Conservation (phyloP, 1,140 invertebrate species). For the Adelges cooleyi region DNA sequence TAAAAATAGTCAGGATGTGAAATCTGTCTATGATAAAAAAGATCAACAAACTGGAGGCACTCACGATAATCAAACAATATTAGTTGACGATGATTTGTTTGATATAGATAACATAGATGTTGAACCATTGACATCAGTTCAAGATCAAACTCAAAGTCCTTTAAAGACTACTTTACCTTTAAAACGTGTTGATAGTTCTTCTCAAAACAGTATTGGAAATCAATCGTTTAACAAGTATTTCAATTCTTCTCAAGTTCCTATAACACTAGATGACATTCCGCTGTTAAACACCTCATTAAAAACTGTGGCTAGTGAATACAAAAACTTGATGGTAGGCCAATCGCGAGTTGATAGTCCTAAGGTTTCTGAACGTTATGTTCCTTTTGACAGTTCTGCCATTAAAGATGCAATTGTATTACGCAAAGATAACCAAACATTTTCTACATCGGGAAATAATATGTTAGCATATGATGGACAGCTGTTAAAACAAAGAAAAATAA, state of each 20-base stretch:
- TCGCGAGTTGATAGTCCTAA: not conserved
- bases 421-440: not conserved
- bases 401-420: not conserved
- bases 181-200: not conserved
- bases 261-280: not conserved
- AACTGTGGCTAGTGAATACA: not conserved
- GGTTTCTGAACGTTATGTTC: not conserved
- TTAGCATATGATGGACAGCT: not conserved
- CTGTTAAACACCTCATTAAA: not conserved
- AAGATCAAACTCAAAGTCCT: not conserved
- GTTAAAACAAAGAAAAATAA: conserved; percentile 1
- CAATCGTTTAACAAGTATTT: not conserved
- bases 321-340: not conserved
- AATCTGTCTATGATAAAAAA: not conserved
- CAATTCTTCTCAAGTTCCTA: not conserved
- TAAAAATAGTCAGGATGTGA: not conserved
- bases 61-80: not conserved
- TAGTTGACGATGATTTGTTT: not conserved
- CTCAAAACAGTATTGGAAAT: not conserved
- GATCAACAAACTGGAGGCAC: conserved; percentile 2
- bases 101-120: conserved; percentile 5
- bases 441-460: not conserved
- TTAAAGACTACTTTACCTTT: not conserved
- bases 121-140: not conserved
- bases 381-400: not conserved